Evolutionary conservation across 2,888 invertebrate species (phyloP), one percentile per base, ranked within the genome.

Genomic region (Agonopterix subpropinquella): DNA sequence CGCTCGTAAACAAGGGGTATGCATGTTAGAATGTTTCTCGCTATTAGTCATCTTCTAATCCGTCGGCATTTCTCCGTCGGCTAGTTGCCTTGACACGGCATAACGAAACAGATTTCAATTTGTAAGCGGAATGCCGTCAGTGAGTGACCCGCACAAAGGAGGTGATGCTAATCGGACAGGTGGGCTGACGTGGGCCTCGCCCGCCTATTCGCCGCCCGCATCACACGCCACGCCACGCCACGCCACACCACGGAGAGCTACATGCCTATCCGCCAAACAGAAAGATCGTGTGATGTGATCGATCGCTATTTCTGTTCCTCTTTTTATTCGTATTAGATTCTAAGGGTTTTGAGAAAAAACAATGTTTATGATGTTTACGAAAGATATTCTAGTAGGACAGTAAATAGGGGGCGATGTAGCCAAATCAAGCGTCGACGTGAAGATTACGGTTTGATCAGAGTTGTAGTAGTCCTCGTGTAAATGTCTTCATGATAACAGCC

Each of bases 101-200:
- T 80, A 82, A 82, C 82, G 82, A 82, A 85, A 83, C 78, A 75
- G 83, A 82, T 83, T 84, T 85, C 78, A 80, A 81, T 85, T 82
- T 80, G 73, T 72, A 66, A 70, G 64, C 64, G 75, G 72, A 68
- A 72, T 73, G 72, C 76, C 54, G 62, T 57, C 59, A 76, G 72
- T 70, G 77, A 73, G 77, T 83, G 80, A 80, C 80, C 80, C 74
- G 74, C 69, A 80, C 74, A 77, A 76, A 75, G 69, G 73, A 78
- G 78, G 77, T 84, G 85, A 87, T 86, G 78, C 73, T 84, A 85
- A 82, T 85, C 86, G 80, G 87, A 86, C 87, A 88, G 87, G 77
- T 80, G 82, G 75, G 75, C 67, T 76, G 84, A 82, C 79, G 73
- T 65, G 73, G 70, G 73, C 64, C 59, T 57, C 54, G 50, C 54